Evolutionary conservation across 2,888 invertebrate genomes (phyloP), one percentile per base, ranked within the genome.

Genomic region (Entomobrya proxima): DNA sequence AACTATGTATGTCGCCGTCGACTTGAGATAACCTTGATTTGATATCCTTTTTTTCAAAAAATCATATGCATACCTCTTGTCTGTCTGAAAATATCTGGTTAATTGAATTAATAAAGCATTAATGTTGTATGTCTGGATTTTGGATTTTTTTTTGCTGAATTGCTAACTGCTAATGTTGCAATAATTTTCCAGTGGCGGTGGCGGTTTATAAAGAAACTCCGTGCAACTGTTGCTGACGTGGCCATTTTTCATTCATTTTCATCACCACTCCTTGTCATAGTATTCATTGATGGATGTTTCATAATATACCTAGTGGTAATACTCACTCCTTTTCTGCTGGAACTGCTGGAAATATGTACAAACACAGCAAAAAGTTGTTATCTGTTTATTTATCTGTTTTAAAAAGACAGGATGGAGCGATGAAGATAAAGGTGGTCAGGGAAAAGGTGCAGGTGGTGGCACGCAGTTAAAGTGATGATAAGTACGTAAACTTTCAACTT

Each of bases 1-100:
- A 21, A 40, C 40, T 30, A 69, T 40, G 27, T 69, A 69, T 74
- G 74, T 74, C 47, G 74, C 47, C 30, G 30, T 50, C 35, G 40
- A 67, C 67, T 44, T 24, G n/a, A 30, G 61, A 82, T 75, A 82
- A 82, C 75, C 82, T 82, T 82, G 81, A 74, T 74, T 74, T 74
- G n/a, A 67, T 67, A 30, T 50, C n/a, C 18, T 21, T 35, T 50
- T 30, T 67, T 67, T 67, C 0, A 40, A 37, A 40, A 24, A 5
- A 11, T 6, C 7, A 1, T 55, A 27, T 11, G 27, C 55, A 30
- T 50, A 40, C 74, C 44, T 15, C 30, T 50, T 50, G 47, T 47
- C 30, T 82, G 82, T 75, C 74, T 75, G 82, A 75, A 82, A 82
- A 72, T 32, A 82, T 82, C 75, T 82, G 82, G 82, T 82, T 72